Evolutionary conservation across 2,113 vertebrate genomes (phyloP).

Genomic region (Hiodon tergisus): DNA sequence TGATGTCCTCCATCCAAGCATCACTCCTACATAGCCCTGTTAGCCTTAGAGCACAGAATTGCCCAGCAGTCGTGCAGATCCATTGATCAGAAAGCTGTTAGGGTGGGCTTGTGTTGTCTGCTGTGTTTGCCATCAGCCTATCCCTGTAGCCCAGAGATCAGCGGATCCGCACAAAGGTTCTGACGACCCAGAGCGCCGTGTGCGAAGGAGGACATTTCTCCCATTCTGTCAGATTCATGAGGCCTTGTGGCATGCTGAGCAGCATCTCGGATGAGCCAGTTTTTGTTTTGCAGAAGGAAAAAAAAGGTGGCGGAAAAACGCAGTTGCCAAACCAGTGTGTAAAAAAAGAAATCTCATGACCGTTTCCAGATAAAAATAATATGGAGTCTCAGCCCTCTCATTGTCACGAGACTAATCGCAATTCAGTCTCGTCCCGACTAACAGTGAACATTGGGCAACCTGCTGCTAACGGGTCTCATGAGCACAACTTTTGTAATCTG

Average conservation of each 20-base stretch:
- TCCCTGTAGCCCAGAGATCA: no score
- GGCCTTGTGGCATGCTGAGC: not conserved
- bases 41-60: no score
- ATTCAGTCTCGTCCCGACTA: not conserved
- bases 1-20: no score
- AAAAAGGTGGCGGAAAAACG: not conserved
- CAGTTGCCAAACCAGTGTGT: not conserved
- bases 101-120: no score
- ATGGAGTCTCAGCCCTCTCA: not conserved
- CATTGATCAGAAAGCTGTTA: no score
- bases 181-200: no score
- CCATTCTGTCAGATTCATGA: not conserved
- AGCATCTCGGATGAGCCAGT: not conserved
- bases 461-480: not conserved
- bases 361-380: slow-evolving; percentile 14
- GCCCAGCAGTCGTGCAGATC: no score
- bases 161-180: no score
- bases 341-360: not conserved
- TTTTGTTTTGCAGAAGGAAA: not conserved
- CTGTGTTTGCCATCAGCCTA: no score
- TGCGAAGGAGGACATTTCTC: no score
- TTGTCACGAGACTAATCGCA: slow-evolving; percentile 12
- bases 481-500: slow-evolving; percentile 1
- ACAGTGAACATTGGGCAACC: not conserved
- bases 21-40: no score